Base-by-base conservation (phyloP, 2,888 invertebrate genomes). In the Eudasyphora cyanicolor region DNA sequence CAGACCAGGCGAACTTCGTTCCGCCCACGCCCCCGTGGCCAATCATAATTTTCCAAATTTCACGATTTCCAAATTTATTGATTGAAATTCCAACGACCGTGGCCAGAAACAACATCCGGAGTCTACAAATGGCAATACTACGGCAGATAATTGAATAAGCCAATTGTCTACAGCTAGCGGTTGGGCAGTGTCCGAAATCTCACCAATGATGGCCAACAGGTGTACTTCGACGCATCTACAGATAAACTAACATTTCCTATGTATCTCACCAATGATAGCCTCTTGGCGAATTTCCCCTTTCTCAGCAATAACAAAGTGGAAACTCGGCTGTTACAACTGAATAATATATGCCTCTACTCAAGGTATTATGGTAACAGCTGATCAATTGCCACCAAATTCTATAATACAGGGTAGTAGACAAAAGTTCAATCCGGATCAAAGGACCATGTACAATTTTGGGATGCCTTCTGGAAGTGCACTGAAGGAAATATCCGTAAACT, bases 41-140 rank as follows among this genome's bases (percentile, higher is more conserved):
- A n/a, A n/a, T n/a, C n/a, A n/a, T n/a, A n/a, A n/a, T n/a, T n/a
- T n/a, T 87, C 89, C 91, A 2, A 91, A 90, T 80, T 90, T 89
- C 69, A 90, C 91, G 0, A 88, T 91, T 42, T 91, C 92, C 0
- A 92, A 92, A 79, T 82, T 92, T 14, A 89, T 92, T 17, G 89
- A 91, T 12, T 71, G 91, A 12, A 91, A 91, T 73, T 87, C 91
- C 0, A 91, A 89, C 75, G 91, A 91, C 35, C 90, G 89, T 73
- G 88, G 88, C 2, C 91, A 89, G 21, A 91, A 90, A 29, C 87
- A 87, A 5, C 69, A 78, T n/a, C 74, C 75, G 0, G 86, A 87
- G n/a, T 71, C 81, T 17, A 76, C 62, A 10, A 79, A 86, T 27
- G 80, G 85, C 12, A 86, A 86, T 45, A 79, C 83, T 19, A 85